These are phyloP conservation scores for cat (Felis catus) DNA, from an alignment of 2,113 vertebrate species.

Conservation along the genomic window DNA sequence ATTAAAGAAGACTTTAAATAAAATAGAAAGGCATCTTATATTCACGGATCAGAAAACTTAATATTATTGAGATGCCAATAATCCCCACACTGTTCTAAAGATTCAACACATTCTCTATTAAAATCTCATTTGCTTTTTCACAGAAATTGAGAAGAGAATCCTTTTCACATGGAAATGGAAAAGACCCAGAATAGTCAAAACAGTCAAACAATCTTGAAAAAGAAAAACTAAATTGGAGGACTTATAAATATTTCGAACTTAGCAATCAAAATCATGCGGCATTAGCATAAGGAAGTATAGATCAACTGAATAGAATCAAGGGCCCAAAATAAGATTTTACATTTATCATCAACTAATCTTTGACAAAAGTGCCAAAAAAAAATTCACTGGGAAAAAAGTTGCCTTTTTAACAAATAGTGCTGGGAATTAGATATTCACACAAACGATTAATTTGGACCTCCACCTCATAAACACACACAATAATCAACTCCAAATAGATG, in stretches of 20 bases:
- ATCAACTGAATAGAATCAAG: neutral
- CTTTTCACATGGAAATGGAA: neutral
- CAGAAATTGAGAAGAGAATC: neutral
- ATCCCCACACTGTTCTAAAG: neutral
- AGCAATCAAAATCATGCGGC: neutral
- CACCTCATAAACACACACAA: neutral
- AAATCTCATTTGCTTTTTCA: neutral
- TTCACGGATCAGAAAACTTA: neutral
- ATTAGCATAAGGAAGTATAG: neutral
- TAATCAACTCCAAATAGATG: neutral
- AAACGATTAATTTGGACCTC: neutral
- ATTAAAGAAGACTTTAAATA: neutral
- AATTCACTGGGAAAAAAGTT: neutral
- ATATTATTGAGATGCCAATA: neutral
- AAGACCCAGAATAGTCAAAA: neutral
- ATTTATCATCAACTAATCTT: neutral
- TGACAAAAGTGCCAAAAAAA: neutral
- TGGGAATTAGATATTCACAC: neutral
- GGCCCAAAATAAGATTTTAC: neutral
- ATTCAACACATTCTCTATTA: neutral
- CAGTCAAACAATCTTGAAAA: neutral
- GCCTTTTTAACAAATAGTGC: neutral
- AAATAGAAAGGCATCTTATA: neutral
- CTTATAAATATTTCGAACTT: neutral
- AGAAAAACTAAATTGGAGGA: neutral